A percentile compares a stretch with the other conserved stretches of the same genome.
Evolutionary conservation across 2,797 vertebrate genomes (phyloP).

Genomic region (Gymnothorax reevesii): DNA sequence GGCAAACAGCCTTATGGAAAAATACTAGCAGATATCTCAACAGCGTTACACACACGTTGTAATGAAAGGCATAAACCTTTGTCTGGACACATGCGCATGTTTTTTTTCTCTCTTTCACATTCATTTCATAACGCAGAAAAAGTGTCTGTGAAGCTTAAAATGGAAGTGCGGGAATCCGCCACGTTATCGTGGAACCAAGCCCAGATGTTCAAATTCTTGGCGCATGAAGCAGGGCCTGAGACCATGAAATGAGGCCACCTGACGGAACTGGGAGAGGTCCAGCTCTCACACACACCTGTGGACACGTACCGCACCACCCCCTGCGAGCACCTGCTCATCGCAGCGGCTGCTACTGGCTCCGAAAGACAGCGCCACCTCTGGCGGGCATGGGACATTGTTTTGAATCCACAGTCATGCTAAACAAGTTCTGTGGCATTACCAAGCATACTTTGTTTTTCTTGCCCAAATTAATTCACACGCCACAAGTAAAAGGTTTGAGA

Average conservation of each 20-base stretch:
- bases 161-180: constrained; percentile 16
- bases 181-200: constrained; percentile 5
- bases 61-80: constrained; percentile 27
- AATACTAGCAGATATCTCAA: constrained; percentile 51
- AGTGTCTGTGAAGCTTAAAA: background rate
- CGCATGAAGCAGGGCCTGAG: background rate
- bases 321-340: constrained; percentile 1
- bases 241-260: constrained; percentile 3
- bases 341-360: background rate
- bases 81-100: background rate
- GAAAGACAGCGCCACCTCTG: background rate
- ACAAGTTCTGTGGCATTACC: background rate
- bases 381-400: background rate
- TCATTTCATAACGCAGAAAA: background rate
- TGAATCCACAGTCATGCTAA: background rate
- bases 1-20: constrained; percentile 57
- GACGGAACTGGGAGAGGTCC: background rate
- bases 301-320: background rate
- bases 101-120: background rate
- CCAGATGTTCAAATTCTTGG: constrained; percentile 16
- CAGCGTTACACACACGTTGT: constrained; percentile 36
- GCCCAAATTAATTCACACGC: background rate
- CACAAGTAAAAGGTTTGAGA: background rate
- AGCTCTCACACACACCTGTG: background rate
- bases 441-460: background rate